Percentiles rank a stretch among this genome's conserved stretches.
These are phyloP conservation scores for Latheticus oryzae DNA, from an alignment of 2,888 invertebrate species.

Conservation along the genomic window DNA sequence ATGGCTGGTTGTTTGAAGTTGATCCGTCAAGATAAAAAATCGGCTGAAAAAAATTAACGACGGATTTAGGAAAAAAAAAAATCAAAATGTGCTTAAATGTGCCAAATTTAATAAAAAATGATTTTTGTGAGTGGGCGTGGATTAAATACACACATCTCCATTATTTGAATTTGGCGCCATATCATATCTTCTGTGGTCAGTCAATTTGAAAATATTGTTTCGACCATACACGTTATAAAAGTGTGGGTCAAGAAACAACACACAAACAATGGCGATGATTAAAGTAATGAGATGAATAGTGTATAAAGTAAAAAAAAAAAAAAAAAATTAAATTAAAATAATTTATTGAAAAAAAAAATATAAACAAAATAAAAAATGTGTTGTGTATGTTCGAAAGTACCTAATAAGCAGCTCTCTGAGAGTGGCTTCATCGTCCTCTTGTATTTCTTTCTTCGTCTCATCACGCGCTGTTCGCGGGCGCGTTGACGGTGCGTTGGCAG, in stretches of 20 bases:
- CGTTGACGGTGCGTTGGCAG: slow-evolving; percentile 62
- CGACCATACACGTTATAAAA: slow-evolving; percentile 58
- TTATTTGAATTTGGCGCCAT: no score
- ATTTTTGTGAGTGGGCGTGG: no score
- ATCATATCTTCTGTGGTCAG: slow-evolving; percentile 51
- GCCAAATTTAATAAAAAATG: background rate
- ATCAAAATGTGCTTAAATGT: background rate
- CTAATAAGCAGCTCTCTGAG: slow-evolving; percentile 95
- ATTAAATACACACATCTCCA: no score
- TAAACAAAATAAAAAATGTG: slow-evolving; percentile 19
- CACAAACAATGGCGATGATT: slow-evolving; percentile 55
- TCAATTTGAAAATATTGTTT: slow-evolving; percentile 53
- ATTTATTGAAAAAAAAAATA: slow-evolving; percentile 17
- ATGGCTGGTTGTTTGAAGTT: no score
- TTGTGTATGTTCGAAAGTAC: slow-evolving; percentile 62
- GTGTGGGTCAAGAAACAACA: slow-evolving; percentile 58
- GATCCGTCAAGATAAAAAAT: slow-evolving; percentile 29
- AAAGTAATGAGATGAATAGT: slow-evolving; percentile 40
- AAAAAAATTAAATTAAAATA: slow-evolving; percentile 14
- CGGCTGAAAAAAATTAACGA: slow-evolving; percentile 16
- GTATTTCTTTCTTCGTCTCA: slow-evolving; percentile 84
- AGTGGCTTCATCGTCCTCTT: slow-evolving; percentile 86
- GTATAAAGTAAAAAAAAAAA: slow-evolving; percentile 35
- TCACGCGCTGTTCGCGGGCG: slow-evolving; percentile 70
- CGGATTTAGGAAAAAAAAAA: background rate